Base-by-base conservation (phyloP, 2,888 invertebrate species). In the Geotrupes spiniger region DNA sequence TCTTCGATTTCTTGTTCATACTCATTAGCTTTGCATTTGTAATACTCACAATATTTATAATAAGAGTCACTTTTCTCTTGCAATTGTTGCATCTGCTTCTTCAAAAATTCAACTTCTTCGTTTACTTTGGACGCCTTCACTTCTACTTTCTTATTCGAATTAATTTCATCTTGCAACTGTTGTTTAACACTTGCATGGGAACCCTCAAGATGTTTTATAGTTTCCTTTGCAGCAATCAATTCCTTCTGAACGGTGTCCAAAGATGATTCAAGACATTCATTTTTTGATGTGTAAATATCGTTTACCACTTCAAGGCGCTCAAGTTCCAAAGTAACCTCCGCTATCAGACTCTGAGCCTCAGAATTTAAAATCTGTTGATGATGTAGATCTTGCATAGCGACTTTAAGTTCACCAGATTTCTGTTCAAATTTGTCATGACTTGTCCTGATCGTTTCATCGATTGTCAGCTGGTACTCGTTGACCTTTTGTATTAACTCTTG, bases 1-100 rank as follows among this genome's bases (percentile, higher is more conserved):
- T 71, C 69, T 29, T 58, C 54, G 28, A 65, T 53, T 51, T 70
- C 65, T 2, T 36, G 48, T 52, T 71, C 70, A 38, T 59, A 62
- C 26, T 63, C 60, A 4, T 49, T 46, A 3, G 58, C 46, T 48
- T 65, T 66, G 9, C 42, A 44, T 38, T 64, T 64, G 42, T 68
- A 68, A 48, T 62, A 63, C 16, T 63, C 58, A 41, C 59, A 61
- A 39, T 63, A 59, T 16, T 62, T 53, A 8, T 49, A 52, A 27
- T 63, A 53, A 4, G 57, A 50, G 11, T 60, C 59, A 17, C 57
- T 55, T 47, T 62, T 62, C 9, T 54, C 46, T 37, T 60, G 59
- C 15, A 64, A 56, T 17, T 63, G 56, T 8, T 57, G 46, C 2
- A 68, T 44, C 39, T 65, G 63, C 39, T 61, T 53, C 42, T 57